phyloP scores from a whole-genome alignment of 2,797 vertebrate genomes.

The Hephaestus fuliginosus region DNA sequence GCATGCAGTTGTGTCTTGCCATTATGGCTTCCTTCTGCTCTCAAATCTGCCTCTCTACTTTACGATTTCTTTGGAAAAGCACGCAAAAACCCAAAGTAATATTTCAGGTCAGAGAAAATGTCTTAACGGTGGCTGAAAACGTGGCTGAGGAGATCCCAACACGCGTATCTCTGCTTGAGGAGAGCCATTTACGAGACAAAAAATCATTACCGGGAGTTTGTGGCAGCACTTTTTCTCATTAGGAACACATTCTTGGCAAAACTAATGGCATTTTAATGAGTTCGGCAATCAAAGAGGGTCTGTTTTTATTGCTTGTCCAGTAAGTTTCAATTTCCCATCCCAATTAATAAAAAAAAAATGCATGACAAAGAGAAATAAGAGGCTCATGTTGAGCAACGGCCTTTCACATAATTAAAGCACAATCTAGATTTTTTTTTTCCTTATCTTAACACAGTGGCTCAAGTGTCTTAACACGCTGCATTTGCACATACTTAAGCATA shows the following conservation, averaged over 20 bases:
- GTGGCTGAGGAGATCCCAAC: slow-evolving; percentile 17
- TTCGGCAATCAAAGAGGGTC: slow-evolving; percentile 24
- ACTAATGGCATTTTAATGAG: slow-evolving; percentile 65
- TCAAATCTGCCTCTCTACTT: not conserved
- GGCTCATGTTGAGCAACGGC: slow-evolving; percentile 19
- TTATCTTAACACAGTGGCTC: not conserved
- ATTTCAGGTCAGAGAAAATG: slow-evolving; percentile 1
- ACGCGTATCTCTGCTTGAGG: slow-evolving; percentile 5
- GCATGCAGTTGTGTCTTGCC: slow-evolving; percentile 32
- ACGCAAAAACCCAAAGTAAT: slow-evolving; percentile 9
- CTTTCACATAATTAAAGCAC: slow-evolving; percentile 33
- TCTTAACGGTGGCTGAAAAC: not conserved
- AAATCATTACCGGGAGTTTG: slow-evolving; percentile 39
- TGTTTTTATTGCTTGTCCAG: slow-evolving; percentile 55
- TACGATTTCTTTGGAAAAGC: slow-evolving; percentile 13
- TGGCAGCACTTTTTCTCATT: slow-evolving; percentile 54
- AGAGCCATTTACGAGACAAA: slow-evolving; percentile 36
- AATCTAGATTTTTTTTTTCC: slow-evolving; percentile 9
- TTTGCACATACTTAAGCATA: slow-evolving; percentile 19
- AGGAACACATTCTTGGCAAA: slow-evolving; percentile 49
- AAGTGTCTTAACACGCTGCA: slow-evolving; percentile 17
- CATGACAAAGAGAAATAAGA: slow-evolving; percentile 18
- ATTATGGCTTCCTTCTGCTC: slow-evolving; percentile 15
- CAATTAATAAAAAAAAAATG: slow-evolving; percentile 53
- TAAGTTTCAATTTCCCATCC: slow-evolving; percentile 31